Base-by-base conservation (phyloP, 2,888 invertebrate genomes). In the Margaritifera margaritifera region DNA sequence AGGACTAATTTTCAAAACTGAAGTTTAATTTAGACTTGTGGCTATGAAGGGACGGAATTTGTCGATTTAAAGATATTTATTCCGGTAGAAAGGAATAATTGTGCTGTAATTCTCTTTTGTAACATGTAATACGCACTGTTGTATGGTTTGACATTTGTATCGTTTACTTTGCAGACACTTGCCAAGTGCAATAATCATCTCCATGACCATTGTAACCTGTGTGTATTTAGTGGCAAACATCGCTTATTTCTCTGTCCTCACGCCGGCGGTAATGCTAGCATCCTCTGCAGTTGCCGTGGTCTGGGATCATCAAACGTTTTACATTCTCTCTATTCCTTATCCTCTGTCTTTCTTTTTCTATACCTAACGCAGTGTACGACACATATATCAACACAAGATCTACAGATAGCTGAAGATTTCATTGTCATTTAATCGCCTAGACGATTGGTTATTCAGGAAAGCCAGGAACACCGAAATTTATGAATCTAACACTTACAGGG, bases 221-320 rank as follows among this genome's bases (percentile, higher is more conserved):
- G 80, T 86, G 4, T 87, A 87, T 69, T 75, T 87, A 55, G 75
- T 84, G 2, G 84, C 85, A 6, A 87, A 87, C 68, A 74, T 87
- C 6, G 85, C 88, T 6, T 88, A 88, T 67, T 82, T 86, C 51
- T 80, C 84, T 15, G 86, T 87, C 3, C 79, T 88, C 22, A 78
- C 86, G 0, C 85, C 87, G 3, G 31, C 70, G 20, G 85, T 86
- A 56, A 84, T 88, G 78, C 70, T 88, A 24, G 60, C 72, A 42
- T 87, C 87, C 3, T 79, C 84, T 8, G 86, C 86, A 50, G 86
- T 86, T 6, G 86, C 85, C 6, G 95, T 94, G 88, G 95, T 95
- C 91, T 92, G 92, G 90, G 64, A 18, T 20, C 20, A 59, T 0
- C 1, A 18, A 22, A 0, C 19, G 1, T 59, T n/a, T 59, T 2